phyloP scores from a whole-genome alignment of 2,113 vertebrate species.

The Lethenteron reissneri region DNA sequence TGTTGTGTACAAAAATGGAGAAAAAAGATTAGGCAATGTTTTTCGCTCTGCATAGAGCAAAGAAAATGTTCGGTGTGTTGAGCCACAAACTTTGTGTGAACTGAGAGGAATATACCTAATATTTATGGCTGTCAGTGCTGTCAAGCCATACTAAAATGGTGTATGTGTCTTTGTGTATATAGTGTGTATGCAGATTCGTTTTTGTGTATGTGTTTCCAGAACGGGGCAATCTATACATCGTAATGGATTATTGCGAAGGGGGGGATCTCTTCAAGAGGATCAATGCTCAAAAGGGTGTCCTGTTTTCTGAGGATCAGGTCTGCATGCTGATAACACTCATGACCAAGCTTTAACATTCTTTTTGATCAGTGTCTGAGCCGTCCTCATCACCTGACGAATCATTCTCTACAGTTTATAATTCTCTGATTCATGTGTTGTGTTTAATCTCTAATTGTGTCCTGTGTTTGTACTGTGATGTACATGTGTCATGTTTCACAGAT shows the following conservation, averaged over 20 bases:
- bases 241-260: conserved; percentile 81
- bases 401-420: no score
- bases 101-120: no score
- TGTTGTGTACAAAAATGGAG: no score
- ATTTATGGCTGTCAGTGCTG: neutral
- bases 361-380: no score
- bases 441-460: no score
- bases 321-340: no score
- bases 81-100: no score
- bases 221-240: conserved; percentile 37
- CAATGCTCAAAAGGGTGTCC: conserved; percentile 36
- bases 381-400: no score
- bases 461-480: neutral
- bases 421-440: no score
- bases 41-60: neutral
- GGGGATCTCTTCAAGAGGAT: conserved; percentile 67
- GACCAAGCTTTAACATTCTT: no score
- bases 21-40: neutral
- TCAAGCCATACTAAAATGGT: neutral
- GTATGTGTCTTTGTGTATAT: neutral
- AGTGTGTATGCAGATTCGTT: neutral
- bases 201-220: conserved; percentile 26
- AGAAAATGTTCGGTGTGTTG: no score
- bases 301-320: conserved; percentile 57
- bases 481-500: conserved; percentile 24